Evolutionary conservation across 2,888 invertebrate genomes (phyloP).

Genomic region (Labia minor): DNA sequence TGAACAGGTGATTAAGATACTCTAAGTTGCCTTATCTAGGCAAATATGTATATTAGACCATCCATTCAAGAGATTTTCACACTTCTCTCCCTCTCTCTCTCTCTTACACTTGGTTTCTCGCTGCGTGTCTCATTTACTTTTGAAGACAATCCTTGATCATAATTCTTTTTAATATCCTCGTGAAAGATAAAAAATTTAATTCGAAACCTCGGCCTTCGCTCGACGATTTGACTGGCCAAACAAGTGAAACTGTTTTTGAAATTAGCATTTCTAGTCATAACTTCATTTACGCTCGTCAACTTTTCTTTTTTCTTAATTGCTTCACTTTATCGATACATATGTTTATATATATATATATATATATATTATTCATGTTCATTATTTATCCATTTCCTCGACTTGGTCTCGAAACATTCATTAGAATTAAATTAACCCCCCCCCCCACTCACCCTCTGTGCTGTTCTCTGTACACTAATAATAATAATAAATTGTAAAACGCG

Average conservation of each 20-base stretch:
- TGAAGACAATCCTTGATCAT: neutral
- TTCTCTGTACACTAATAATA: neutral
- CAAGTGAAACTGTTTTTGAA: neutral
- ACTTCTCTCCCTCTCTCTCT: too few species aligned
- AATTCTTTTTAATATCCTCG: conserved; percentile 3
- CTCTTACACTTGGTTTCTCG: too few species aligned
- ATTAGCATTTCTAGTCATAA: neutral
- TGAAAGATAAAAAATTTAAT: neutral
- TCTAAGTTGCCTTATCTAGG: neutral
- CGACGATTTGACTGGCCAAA: neutral
- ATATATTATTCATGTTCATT: neutral
- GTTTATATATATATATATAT: neutral
- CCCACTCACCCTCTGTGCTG: too few species aligned
- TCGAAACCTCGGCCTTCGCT: neutral
- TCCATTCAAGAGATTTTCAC: neutral
- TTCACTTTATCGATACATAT: neutral
- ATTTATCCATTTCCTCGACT: neutral
- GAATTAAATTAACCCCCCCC: neutral
- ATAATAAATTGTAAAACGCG: neutral
- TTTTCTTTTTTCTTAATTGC: neutral
- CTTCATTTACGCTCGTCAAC: neutral
- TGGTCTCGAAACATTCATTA: neutral
- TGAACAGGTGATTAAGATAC: conserved; percentile 2
- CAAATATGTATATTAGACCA: conserved; percentile 13
- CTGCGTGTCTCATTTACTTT: too few species aligned